Conservation (phyloP, 2,888 invertebrate species). For the Eupithecia dodoneata region DNA sequence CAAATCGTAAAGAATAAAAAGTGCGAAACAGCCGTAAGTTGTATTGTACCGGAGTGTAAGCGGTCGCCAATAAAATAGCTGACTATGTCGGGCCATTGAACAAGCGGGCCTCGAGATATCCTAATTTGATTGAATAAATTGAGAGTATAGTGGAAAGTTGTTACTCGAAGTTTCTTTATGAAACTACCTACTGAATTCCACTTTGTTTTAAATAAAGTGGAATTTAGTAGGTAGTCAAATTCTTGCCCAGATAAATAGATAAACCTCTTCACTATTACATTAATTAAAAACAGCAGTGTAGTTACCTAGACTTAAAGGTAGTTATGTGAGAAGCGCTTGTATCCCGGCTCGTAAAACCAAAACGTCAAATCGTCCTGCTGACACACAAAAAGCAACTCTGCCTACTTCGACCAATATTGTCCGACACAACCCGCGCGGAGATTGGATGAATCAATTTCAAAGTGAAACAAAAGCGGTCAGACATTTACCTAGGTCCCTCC, state of each 20-base stretch:
- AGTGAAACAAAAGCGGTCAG: too few relatives aligned
- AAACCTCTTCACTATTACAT: too few relatives aligned
- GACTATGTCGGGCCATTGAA: slow-evolving; percentile 16
- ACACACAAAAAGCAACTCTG: background rate
- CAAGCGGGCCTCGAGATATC: background rate
- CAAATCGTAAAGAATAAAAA: slow-evolving; percentile 70
- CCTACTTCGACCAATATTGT: background rate
- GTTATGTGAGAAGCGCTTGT: background rate
- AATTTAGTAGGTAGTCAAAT: background rate
- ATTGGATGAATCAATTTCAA: background rate
- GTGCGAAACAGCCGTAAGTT: slow-evolving; percentile 50
- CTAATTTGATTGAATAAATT: background rate
- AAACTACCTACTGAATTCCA: too few relatives aligned
- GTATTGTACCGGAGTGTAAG: slow-evolving; percentile 21
- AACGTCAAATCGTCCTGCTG: background rate
- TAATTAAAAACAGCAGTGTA: too few relatives aligned
- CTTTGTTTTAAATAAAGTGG: background rate
- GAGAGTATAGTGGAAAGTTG: background rate
- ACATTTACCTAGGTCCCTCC: background rate
- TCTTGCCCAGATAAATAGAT: too few relatives aligned
- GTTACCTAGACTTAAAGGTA: too few relatives aligned
- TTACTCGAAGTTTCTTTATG: background rate
- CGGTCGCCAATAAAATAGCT: slow-evolving; percentile 24
- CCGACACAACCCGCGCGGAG: background rate
- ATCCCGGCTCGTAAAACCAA: background rate